Evolutionary conservation across 2,113 vertebrate species (phyloP).

Genomic region (Otolemur garnettii): DNA sequence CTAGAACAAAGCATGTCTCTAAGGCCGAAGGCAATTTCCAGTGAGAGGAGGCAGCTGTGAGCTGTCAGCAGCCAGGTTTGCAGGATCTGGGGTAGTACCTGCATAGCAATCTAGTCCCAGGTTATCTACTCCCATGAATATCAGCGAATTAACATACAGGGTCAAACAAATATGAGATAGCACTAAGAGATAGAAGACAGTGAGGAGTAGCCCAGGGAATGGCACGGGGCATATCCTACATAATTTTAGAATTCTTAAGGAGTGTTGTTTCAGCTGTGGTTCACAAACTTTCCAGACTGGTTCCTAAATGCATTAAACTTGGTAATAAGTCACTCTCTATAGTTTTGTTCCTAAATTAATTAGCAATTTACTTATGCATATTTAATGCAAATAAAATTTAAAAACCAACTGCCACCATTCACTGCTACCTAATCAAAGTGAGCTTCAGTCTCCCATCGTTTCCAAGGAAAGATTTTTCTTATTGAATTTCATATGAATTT

Average conservation of each 20-base stretch:
- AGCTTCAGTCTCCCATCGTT: not conserved
- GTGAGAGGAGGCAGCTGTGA: not conserved
- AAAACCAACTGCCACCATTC: constrained; percentile 39
- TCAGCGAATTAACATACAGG: not conserved
- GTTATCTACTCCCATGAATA: not conserved
- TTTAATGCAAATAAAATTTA: constrained; percentile 54
- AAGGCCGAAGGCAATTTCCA: not conserved
- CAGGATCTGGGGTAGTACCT: not conserved
- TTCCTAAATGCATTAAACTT: constrained; percentile 13
- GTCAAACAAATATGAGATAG: not conserved
- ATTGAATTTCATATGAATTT: constrained; percentile 8
- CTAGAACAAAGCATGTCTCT: not conserved
- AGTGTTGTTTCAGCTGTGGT: not conserved
- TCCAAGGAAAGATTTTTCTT: not conserved
- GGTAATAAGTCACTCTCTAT: not conserved
- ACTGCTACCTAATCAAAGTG: constrained; percentile 20
- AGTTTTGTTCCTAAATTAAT: constrained; percentile 56
- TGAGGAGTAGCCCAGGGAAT: not conserved
- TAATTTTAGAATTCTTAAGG: not conserved
- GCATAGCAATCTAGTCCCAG: not conserved
- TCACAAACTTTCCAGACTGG: not conserved
- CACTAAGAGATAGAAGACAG: not conserved
- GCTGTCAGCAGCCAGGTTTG: not conserved
- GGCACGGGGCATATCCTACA: accelerated
- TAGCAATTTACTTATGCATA: constrained; percentile 48